A percentile compares a stretch with the other conserved stretches of the same genome.
Evolutionary conservation across 2,888 invertebrate genomes (phyloP).

Genomic region (Fragum fragum): DNA sequence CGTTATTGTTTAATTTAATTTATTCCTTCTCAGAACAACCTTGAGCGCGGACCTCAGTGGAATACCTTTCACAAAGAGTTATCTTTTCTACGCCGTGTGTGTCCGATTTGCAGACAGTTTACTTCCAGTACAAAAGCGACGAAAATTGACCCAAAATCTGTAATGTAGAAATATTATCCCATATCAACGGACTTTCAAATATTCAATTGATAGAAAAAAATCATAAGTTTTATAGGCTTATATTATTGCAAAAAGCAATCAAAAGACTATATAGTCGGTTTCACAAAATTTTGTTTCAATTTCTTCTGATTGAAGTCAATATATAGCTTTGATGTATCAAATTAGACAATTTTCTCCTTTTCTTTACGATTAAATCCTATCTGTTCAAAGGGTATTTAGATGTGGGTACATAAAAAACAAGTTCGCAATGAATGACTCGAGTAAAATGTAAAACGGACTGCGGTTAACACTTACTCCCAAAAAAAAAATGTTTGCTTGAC

Average conservation of each 20-base stretch:
- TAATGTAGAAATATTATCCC: background rate
- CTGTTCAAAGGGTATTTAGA: slow-evolving; percentile 11
- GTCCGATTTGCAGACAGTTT: slow-evolving; percentile 9
- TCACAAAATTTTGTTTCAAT: slow-evolving; percentile 31
- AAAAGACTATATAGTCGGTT: background rate
- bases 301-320: slow-evolving; percentile 19
- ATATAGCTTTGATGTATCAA: slow-evolving; percentile 26
- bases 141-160: background rate
- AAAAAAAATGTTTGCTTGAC: too few relatives aligned
- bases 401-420: slow-evolving; percentile 16
- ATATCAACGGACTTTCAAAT: background rate
- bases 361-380: slow-evolving; percentile 12
- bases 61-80: background rate
- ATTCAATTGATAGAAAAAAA: slow-evolving; percentile 10
- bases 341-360: slow-evolving; percentile 28
- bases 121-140: background rate
- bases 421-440: slow-evolving; percentile 4
- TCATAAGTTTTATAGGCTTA: slow-evolving; percentile 32
- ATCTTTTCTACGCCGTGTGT: background rate
- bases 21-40: background rate
- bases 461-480: background rate
- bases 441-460: slow-evolving; percentile 13
- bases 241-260: slow-evolving; percentile 11
- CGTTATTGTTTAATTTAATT: background rate
- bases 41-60: slow-evolving; percentile 7